A percentile compares a stretch with the other conserved stretches of the same genome.
These are phyloP conservation scores for Sebastes baramenuke DNA, from an alignment of 2,797 vertebrate genomes.

Conservation along the genomic window DNA sequence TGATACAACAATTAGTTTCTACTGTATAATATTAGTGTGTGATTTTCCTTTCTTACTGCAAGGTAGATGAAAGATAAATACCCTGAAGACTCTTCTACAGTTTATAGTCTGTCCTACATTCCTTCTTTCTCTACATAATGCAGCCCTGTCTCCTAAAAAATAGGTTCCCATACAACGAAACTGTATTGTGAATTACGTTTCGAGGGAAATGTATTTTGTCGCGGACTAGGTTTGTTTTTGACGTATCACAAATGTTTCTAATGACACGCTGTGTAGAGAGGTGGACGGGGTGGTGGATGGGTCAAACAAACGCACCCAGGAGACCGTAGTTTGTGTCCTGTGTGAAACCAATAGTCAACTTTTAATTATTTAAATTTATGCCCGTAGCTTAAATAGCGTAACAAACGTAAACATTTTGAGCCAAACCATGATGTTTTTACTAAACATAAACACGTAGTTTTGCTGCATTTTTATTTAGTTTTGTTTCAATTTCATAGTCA, in stretches of 20 bases:
- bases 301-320: no score
- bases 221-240: background rate
- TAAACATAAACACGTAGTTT: no score
- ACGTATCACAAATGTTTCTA: no score
- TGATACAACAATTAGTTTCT: background rate
- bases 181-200: background rate
- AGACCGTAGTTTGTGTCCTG: no score
- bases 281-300: no score
- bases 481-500: no score
- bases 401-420: no score
- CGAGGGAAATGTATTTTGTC: background rate
- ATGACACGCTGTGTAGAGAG: rapidly evolving
- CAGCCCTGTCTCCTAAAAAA: background rate
- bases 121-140: background rate
- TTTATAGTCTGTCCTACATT: conserved; percentile 4
- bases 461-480: no score
- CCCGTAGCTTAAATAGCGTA: no score
- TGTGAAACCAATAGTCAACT: no score
- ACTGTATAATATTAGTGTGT: background rate
- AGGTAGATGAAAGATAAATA: background rate
- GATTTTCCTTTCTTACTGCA: background rate
- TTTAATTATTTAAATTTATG: no score
- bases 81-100: background rate
- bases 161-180: background rate
- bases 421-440: no score